Evolutionary conservation across 2,113 vertebrate species (phyloP).

Genomic region (Ophiodon elongatus): DNA sequence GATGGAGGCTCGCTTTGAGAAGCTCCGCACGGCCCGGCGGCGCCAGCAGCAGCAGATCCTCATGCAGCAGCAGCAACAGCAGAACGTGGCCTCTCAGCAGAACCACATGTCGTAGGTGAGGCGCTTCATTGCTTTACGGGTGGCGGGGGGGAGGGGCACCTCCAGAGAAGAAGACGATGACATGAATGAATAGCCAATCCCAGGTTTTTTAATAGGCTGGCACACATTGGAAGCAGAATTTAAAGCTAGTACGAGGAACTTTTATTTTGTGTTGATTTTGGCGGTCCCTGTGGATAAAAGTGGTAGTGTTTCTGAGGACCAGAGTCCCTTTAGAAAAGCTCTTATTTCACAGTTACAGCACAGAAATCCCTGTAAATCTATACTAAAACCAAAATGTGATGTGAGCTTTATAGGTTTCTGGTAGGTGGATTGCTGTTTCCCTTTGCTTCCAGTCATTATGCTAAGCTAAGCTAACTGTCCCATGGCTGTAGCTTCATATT

Average conservation of each 20-base stretch:
- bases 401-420: background rate
- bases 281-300: background rate
- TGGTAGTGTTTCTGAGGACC: background rate
- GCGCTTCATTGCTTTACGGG: conserved; percentile 84
- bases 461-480: no score
- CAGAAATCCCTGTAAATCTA: no score
- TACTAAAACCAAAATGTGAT: background rate
- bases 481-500: no score
- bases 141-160: background rate
- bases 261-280: background rate
- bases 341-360: no score
- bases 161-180: background rate
- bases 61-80: conserved; percentile 93
- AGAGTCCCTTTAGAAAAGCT: background rate
- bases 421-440: background rate
- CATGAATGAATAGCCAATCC: background rate
- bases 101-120: conserved; percentile 99
- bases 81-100: conserved; percentile 90
- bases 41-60: conserved; percentile 96
- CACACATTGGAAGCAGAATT: background rate
- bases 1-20: conserved; percentile 99
- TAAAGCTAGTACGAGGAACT: background rate
- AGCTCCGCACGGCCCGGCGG: conserved; percentile 94
- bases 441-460: no score
- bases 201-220: background rate